Base-by-base conservation (phyloP, 2,888 invertebrate species). In the Epinotia nisella region DNA sequence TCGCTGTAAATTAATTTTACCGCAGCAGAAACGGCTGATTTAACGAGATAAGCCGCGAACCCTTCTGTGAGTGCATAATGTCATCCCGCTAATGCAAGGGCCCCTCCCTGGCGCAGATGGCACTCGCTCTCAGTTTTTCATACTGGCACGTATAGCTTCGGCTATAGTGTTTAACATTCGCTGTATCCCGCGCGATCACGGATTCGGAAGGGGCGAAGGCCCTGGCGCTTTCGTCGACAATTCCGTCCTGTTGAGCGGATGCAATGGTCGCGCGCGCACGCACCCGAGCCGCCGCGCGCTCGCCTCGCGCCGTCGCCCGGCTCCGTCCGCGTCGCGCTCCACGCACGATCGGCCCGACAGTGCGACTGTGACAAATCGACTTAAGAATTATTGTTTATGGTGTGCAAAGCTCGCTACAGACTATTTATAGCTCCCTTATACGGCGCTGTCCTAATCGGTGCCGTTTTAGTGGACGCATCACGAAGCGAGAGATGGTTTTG, bases 11-110 rank as follows among this genome's bases (percentile, higher is more conserved):
- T 87, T 86, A n/a, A 88, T 87, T 87, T 86, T 78, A 82, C 85
- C 81, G 82, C 79, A 79, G 78, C 77, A 76, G 82, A 78, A 77
- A 77, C 82, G 81, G 82, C 82, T 88, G 91, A 91, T 92, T 87
- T 88, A 89, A 88, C 87, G 85, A 89, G 91, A 92, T 92, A 92
- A 90, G 87, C 88, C 86, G 82, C 86, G 87, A 86, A 89, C 91
- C 91, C 91, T 89, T 87, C 85, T 83, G 87, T 84, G 87, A 90
- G 89, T 92, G 93, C 93, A 93, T 93, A 93, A 93, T 87, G 90
- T 89, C 93, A 89, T 93, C 93, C 93, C 89, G 79, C 87, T 93
- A 93, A 92, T 92, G 93, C 90, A 88, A 86, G 88, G 90, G 89
- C 87, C 88, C 86, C 87, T 85, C 88, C 90, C 87, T 82, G 85